phyloP scores from a whole-genome alignment of 2,888 invertebrate genomes.

The Chrysolina americana region DNA sequence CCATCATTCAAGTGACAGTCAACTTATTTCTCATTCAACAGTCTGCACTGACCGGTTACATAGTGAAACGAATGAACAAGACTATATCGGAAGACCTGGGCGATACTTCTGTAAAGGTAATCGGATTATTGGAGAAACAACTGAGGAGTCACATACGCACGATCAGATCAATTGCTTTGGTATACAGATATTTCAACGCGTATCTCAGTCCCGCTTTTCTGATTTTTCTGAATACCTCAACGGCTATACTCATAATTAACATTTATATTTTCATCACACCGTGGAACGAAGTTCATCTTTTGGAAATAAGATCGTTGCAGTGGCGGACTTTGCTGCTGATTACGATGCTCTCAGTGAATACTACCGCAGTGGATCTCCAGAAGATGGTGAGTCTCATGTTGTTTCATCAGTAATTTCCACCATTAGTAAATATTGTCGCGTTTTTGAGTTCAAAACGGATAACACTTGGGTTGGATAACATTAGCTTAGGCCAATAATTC shows the following conservation, averaged over 20 bases:
- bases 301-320: neutral
- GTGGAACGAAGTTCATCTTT: neutral
- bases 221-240: neutral
- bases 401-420: too few relatives aligned
- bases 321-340: neutral
- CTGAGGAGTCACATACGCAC: neutral
- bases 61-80: neutral
- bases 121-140: neutral
- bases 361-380: neutral
- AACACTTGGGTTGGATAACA: too few relatives aligned
- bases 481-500: too few relatives aligned
- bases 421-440: too few relatives aligned
- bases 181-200: neutral
- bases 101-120: neutral
- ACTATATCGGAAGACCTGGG: neutral
- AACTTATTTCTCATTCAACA: neutral
- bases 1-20: neutral
- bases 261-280: constrained; percentile 1
- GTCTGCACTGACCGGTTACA: neutral
- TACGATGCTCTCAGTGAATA: neutral
- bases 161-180: neutral
- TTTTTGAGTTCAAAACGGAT: too few relatives aligned
- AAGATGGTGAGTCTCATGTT: neutral
- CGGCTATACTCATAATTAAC: neutral
- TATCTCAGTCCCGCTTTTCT: neutral